Evolutionary conservation across 1,140 invertebrate species (phyloP), one percentile per base, ranked within the genome.

Genomic region (Drosophila setifemur): DNA sequence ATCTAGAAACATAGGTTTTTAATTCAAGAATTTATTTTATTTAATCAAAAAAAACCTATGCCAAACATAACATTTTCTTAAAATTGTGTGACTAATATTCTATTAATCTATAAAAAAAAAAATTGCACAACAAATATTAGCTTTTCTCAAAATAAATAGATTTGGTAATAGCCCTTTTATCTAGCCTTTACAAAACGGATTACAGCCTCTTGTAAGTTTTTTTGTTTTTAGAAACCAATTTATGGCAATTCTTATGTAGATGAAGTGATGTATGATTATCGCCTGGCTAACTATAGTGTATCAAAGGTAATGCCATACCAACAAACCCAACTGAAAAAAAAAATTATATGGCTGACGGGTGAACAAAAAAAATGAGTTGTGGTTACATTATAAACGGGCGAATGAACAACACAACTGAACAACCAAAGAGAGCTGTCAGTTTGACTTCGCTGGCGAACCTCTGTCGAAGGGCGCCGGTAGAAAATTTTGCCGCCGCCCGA

Each of bases 311-410:
- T 72, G 37, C 67, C 26, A 63, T 52, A 53, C 55, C 43, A 26
- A 28, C 19, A 11, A 21, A 25, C 25, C 29, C 39, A 64, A 26
- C 60, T 64, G 50, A 11, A 63, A 58, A 55, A 61, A 57, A 55
- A 67, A 73, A 72, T 73, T 73, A 71, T 52, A 71, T 54, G 26
- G 28, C 69, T 69, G 45, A 44, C 18, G 21, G 45, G 14, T 28
- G 21, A 40, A 37, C 21, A 37, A 49, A 63, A 75, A 75, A 73
- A 70, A 31, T 49, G 57, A 73, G 45, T 52, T 85, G 79, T 54
- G 79, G 79, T 83, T 85, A 74, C 58, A 83, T 83, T 83, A 83
- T 83, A 67, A 83, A 78, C 79, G 79, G 79, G 40, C 79, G 79
- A 83, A 53, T 73, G 73, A 73, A 50, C 78, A 82, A 50, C 73